Conservation (phyloP, 64 coral and sea anemone species). For the Stichodactyla mertensii region DNA sequence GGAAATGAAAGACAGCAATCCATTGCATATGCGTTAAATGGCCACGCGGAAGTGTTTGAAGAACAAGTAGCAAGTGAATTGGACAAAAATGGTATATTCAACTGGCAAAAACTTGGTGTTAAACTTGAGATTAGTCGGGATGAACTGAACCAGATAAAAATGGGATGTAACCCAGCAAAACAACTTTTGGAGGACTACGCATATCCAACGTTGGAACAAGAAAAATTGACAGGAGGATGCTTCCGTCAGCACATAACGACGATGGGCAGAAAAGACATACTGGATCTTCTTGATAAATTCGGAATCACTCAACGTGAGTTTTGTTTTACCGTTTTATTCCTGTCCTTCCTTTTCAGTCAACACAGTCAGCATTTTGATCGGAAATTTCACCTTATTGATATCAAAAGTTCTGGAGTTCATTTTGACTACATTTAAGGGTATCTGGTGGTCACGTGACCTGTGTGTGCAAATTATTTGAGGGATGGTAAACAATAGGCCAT, state of each 20-base stretch:
- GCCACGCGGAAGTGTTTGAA: not conserved
- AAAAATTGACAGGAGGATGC: not conserved
- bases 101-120: not conserved
- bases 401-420: too few species aligned
- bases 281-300: not conserved
- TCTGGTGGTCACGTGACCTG: too few species aligned
- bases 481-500: too few species aligned
- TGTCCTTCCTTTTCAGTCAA: not conserved
- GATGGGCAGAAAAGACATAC: not conserved
- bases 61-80: not conserved
- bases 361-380: not conserved
- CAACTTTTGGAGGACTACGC: not conserved
- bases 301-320: not conserved
- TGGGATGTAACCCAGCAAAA: not conserved
- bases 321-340: not conserved
- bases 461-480: too few species aligned
- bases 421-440: too few species aligned
- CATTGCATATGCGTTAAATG: not conserved
- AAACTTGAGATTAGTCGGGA: not conserved
- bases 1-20: not conserved
- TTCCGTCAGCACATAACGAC: not conserved
- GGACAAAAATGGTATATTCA: not conserved
- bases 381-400: not conserved
- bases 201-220: not conserved
- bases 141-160: not conserved